Evolutionary conservation across 2,888 invertebrate species (phyloP).

Genomic region (Metallyticus violacea): DNA sequence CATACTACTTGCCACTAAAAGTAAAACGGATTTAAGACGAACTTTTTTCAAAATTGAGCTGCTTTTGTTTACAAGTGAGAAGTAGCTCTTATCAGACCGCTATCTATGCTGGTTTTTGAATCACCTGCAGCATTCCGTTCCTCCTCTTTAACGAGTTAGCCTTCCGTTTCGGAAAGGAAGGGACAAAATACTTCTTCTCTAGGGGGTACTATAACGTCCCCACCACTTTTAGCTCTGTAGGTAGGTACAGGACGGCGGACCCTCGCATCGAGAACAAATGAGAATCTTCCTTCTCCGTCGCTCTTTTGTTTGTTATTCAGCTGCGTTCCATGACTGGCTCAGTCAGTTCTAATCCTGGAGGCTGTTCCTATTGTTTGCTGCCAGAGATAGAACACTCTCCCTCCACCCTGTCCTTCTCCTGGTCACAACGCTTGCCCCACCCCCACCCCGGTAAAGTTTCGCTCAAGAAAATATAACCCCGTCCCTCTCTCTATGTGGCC

Average conservation of each 20-base stretch:
- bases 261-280: neutral
- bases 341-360: neutral
- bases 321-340: neutral
- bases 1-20: too few species aligned
- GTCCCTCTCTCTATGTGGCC: neutral
- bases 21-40: too few species aligned
- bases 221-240: neutral
- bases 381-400: neutral
- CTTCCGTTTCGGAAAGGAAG: neutral
- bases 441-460: conserved; percentile 5
- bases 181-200: neutral
- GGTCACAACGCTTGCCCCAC: conserved; percentile 1
- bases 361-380: neutral
- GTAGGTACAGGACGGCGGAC: neutral
- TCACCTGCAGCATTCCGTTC: neutral
- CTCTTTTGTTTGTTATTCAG: neutral
- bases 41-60: too few species aligned
- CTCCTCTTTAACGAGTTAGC: neutral
- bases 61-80: too few species aligned
- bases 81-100: too few species aligned
- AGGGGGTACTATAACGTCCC: neutral
- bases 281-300: neutral
- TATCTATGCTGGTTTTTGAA: neutral
- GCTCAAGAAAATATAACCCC: neutral
- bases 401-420: neutral